Evolutionary conservation across 2,113 vertebrate species (phyloP).

Genomic region (Loxodonta africana): DNA sequence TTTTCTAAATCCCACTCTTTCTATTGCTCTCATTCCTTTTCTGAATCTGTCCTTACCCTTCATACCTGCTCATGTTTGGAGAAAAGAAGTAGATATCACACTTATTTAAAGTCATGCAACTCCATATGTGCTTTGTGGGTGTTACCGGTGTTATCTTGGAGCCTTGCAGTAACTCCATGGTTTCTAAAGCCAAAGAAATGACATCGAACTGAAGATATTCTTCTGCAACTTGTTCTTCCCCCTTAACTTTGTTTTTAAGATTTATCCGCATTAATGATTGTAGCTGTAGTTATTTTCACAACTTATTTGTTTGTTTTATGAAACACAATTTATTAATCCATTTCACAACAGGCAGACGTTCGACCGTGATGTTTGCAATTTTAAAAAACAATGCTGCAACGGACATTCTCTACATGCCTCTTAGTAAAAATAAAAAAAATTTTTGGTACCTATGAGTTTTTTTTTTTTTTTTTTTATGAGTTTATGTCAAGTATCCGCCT

Average conservation of each 20-base stretch:
- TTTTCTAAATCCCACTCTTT: not conserved
- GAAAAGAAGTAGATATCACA: not conserved
- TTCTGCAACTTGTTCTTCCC: not conserved
- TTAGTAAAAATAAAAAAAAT: too few relatives aligned
- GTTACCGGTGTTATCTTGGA: not conserved
- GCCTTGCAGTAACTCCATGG: not conserved
- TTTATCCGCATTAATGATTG: not conserved
- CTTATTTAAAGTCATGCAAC: not conserved
- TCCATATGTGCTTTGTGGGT: not conserved
- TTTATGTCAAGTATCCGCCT: not conserved
- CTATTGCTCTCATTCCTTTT: not conserved
- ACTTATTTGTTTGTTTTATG: constrained; percentile 3
- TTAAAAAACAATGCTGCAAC: not conserved
- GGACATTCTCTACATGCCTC: not conserved
- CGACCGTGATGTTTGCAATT: not conserved
- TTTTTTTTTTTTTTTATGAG: too few relatives aligned
- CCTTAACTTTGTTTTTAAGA: not conserved
- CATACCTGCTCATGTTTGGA: not conserved
- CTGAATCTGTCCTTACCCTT: not conserved
- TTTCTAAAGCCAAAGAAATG: constrained; percentile 44
- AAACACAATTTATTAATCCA: not conserved
- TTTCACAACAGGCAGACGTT: not conserved
- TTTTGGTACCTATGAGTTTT: too few relatives aligned
- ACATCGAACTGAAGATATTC: not conserved
- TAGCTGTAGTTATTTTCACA: not conserved